Base-by-base conservation (phyloP, 2,888 invertebrate genomes). In the Epirrhoe tristata region DNA sequence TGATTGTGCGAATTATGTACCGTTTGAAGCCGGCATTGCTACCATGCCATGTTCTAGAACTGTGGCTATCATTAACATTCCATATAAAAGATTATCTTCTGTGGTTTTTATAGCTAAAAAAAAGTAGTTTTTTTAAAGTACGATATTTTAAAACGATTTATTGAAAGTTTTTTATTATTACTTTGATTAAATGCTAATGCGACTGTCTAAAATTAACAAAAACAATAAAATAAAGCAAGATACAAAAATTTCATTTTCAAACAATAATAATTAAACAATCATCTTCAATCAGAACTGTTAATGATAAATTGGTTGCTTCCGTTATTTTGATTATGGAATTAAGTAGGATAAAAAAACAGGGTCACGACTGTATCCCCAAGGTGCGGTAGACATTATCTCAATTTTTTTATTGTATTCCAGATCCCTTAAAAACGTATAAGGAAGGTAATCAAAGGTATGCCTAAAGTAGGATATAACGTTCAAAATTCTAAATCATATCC, bases 1-100 rank as follows among this genome's bases (percentile, higher is more conserved):
- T 51, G 56, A 57, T 64, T 62, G 66, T 61, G 72, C 60, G 60
- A 67, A 71, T 68, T 70, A 65, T 69, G 67, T 74, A 67, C 72
- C 72, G 70, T 72, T 59, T 66, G 58, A 52, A 60, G 64, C 54
- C 61, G 63, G 67, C 14, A 65, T 55, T 34, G 51, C 55, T 58
- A 59, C 32, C 36, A 39, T 31, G 46, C 24, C 24, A 4, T 59
- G 16, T 34, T 62, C 58, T 53, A 58, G 58, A 56, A 58, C 55
- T n/a, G 53, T 50, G 12, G 55, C 55, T 50, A 8, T 16, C 16
- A 58, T 57, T 59, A 16, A 8, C 51, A 61, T 58, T 58, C 52
- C n/a, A 63, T 34, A 6, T 43, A 31, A 60, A 54, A 34, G 10
- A 46, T 12, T 43, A 43, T 5, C n/a, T 46, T n/a, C n/a, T 24